These are phyloP conservation scores for Tyria jacobaeae DNA, from an alignment of 2,888 invertebrate species.

Conservation along the genomic window DNA sequence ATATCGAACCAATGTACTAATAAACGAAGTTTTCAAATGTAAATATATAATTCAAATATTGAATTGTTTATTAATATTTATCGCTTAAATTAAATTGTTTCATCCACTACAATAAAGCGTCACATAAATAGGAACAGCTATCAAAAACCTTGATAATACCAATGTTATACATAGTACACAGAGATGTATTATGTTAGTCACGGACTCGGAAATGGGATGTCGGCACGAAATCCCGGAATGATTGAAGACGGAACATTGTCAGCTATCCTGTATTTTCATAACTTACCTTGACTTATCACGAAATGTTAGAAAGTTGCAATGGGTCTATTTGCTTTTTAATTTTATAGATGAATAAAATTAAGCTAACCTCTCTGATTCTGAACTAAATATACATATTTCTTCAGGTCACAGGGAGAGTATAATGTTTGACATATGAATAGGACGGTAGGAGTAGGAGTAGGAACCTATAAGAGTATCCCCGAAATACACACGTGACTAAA, in stretches of 20 bases:
- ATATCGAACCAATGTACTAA: not conserved
- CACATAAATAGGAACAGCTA: not conserved
- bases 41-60: not conserved
- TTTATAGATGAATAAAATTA: too few relatives aligned
- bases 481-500: too few relatives aligned
- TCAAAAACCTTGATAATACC: conserved; percentile 26
- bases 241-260: conserved; percentile 68
- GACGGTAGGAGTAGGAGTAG: too few relatives aligned
- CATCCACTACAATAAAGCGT: not conserved
- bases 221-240: conserved; percentile 64
- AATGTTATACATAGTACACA: conserved; percentile 5
- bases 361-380: too few relatives aligned
- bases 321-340: not conserved
- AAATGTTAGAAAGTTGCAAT: not conserved
- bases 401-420: too few relatives aligned
- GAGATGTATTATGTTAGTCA: conserved; percentile 41
- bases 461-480: too few relatives aligned
- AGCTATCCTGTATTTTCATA: conserved; percentile 45
- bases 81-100: not conserved
- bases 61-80: not conserved
- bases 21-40: not conserved
- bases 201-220: conserved; percentile 67
- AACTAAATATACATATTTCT: too few relatives aligned
- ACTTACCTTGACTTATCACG: conserved; percentile 31
- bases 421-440: too few relatives aligned